Base-by-base conservation (phyloP, 2,113 vertebrate genomes). In the Grantiella picta region DNA sequence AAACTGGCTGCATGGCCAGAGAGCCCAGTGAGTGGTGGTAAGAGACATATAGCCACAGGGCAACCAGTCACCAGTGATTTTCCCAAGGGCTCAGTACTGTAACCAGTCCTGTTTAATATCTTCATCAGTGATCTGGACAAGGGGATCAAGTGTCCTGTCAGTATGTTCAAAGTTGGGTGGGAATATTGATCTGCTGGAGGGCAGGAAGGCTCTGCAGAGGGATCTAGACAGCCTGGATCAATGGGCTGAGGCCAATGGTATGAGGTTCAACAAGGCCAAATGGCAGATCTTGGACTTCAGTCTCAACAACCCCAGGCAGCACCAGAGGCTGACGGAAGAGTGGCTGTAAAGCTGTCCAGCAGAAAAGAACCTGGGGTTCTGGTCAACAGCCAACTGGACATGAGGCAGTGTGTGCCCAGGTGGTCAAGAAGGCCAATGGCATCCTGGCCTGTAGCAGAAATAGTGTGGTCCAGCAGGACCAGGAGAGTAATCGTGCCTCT, bases 241-340 rank as follows among this genome's bases (percentile, higher is more conserved):
- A 6, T 80, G 29, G 35, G 19, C n/a, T 24, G n/a, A 78, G 56
- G 50, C 31, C 57, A 42, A 0, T 8, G 11, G 12, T 65, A 3
- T 19, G 42, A 65, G 50, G 31, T 18, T 50, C 50, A 5, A 16
- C 27, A 44, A 33, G 27, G 44, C 12, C 27, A 33, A 4, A 0
- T 33, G 18, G 3, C 0, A 0, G 0, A 7, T 72, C 27, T 22
- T 57, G 50, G 42, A 19, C 8, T 0, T 33, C 0, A 1, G 35
- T 9, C 42, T 36, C 50, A 50, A 4, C 25, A 50, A 50, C 5
- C 10, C 27, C 33, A 50, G 21, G 33, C 22, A 65, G 36, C 0
- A 0, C 31, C 28, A 50, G 31, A 59, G 52, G 60, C 10, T 44
- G 27, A 10, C 10, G 22, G 15, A 28, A 20, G 31, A 20, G 27